These are phyloP conservation scores for Chunga burmeisteri DNA, from an alignment of 2,113 vertebrate genomes.

Conservation along the genomic window DNA sequence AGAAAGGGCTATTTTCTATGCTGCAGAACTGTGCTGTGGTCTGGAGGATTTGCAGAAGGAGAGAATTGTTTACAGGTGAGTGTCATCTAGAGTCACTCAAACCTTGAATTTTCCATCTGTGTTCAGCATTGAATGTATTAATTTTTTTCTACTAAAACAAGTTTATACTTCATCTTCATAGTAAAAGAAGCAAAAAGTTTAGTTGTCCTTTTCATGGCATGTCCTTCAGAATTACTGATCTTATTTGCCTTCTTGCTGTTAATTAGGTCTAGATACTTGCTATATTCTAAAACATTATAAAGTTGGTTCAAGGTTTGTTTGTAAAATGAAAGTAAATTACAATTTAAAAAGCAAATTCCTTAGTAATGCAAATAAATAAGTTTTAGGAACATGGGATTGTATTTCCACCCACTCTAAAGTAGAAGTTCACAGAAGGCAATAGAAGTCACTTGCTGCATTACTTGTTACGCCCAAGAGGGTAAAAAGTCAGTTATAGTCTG, in stretches of 20 bases:
- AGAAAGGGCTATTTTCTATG: slow-evolving; percentile 89
- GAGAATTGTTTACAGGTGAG: slow-evolving; percentile 91
- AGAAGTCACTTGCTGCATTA: not conserved
- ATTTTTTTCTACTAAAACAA: not conserved
- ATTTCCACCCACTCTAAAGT: not conserved
- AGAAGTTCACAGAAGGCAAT: not conserved
- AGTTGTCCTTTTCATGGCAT: not conserved
- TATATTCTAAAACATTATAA: not conserved
- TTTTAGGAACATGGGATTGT: not conserved
- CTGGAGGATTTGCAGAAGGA: slow-evolving; percentile 90
- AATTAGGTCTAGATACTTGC: not conserved
- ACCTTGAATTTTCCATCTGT: not conserved
- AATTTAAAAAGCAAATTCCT: not conserved
- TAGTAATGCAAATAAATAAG: not conserved
- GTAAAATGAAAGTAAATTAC: not conserved
- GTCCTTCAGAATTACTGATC: not conserved
- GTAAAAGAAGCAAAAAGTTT: not conserved
- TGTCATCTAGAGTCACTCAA: not conserved
- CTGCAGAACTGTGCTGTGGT: slow-evolving; percentile 91
- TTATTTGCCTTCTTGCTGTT: not conserved
- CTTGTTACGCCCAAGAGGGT: accelerated
- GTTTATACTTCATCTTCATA: not conserved
- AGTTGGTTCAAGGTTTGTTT: not conserved
- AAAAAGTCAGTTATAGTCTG: not conserved
- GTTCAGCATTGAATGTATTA: not conserved